Conservation (phyloP, 1,140 invertebrate species). For the Pogonognathellus flavescens region DNA sequence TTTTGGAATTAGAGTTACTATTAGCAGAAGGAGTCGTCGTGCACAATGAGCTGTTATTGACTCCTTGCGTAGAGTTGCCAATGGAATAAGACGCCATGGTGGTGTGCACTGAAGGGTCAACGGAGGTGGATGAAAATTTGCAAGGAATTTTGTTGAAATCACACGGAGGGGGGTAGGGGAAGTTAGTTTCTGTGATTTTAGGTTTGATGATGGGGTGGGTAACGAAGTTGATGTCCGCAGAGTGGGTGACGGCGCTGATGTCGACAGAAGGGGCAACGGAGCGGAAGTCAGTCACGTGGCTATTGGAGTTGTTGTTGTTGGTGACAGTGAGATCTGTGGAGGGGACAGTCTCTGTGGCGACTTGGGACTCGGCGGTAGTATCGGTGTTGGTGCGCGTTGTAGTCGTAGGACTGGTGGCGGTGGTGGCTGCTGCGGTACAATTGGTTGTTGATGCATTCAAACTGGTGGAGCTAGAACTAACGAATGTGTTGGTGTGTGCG, state of each 20-base stretch:
- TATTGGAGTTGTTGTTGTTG: neutral
- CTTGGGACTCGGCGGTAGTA: neutral
- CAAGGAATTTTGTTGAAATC: neutral
- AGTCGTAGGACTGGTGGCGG: conserved; percentile 3
- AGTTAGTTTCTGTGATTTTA: neutral
- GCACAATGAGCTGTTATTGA: neutral
- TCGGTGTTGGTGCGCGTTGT: conserved; percentile 5
- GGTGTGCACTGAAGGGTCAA: conserved; percentile 21
- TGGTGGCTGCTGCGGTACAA: conserved; percentile 17
- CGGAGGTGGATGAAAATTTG: conserved; percentile 28
- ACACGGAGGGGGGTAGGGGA: conserved; percentile 6
- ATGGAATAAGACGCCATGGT: conserved; percentile 20
- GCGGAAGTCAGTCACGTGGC: neutral
- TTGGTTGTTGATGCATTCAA: conserved; percentile 19
- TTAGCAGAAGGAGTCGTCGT: no score
- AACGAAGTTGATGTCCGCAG: neutral
- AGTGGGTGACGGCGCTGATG: neutral
- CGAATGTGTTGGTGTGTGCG: conserved; percentile 25
- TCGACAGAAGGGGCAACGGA: neutral
- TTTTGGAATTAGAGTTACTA: neutral
- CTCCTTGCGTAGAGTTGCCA: neutral
- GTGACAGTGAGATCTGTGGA: neutral
- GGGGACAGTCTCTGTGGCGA: neutral
- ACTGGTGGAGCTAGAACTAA: conserved; percentile 19
- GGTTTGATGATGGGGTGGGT: neutral